phyloP scores from a whole-genome alignment of 2,888 invertebrate species.

The Galeopsomyia nigrocyanea region DNA sequence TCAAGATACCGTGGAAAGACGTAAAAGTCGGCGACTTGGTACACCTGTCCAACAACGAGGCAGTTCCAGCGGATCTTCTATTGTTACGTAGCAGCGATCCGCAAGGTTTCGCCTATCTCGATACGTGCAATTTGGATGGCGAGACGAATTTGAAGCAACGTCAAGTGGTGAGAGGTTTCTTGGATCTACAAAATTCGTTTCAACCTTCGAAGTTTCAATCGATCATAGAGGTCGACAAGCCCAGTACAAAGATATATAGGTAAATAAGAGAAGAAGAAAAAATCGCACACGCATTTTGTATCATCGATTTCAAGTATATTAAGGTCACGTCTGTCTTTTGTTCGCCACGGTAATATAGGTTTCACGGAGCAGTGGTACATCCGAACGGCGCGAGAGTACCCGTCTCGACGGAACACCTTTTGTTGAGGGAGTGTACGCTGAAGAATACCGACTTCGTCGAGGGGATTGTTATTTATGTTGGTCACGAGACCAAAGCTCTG shows the following conservation, averaged over 20 bases:
- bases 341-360: too few species aligned
- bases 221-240: conserved; percentile 91
- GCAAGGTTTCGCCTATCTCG: conserved; percentile 91
- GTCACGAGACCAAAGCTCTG: conserved; percentile 98
- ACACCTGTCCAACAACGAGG: conserved; percentile 95
- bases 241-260: conserved; percentile 95
- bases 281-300: conserved; percentile 18
- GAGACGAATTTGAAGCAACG: conserved; percentile 96
- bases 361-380: conserved; percentile 90
- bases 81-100: conserved; percentile 89
- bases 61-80: conserved; percentile 95
- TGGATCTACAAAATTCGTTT: conserved; percentile 81
- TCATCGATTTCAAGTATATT: conserved; percentile 10
- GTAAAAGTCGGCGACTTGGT: conserved; percentile 94
- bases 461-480: conserved; percentile 95
- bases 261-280: too few species aligned
- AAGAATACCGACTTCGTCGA: conserved; percentile 98
- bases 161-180: conserved; percentile 84
- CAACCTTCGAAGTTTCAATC: conserved; percentile 86
- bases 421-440: conserved; percentile 92
- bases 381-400: conserved; percentile 84
- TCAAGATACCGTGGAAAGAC: conserved; percentile 90
- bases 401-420: conserved; percentile 89
- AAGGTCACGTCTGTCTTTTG: background rate
- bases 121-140: conserved; percentile 96